A percentile compares a stretch with the other conserved stretches of the same genome.
Evolutionary conservation across 2,888 invertebrate species (phyloP).

Genomic region (Didymodactylos carnosus): DNA sequence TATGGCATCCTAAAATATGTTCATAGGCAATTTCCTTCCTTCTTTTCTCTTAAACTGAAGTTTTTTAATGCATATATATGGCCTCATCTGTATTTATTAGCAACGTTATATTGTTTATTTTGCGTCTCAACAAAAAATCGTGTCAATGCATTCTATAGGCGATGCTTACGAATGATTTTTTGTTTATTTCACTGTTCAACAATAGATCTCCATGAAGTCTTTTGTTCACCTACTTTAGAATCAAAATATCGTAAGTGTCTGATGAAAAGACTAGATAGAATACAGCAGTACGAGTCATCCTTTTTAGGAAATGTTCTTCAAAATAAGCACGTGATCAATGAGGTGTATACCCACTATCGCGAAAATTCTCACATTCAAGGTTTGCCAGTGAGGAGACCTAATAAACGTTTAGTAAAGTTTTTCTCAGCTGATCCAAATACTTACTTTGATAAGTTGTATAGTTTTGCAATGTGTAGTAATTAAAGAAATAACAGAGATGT

Average conservation of each 20-base stretch:
- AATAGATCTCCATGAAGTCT: background rate
- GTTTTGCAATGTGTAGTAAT: too few species aligned
- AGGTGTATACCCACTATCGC: background rate
- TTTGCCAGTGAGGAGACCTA: background rate
- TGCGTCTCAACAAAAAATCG: background rate
- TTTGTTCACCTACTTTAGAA: background rate
- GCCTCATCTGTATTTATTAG: background rate
- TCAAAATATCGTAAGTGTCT: background rate
- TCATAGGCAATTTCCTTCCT: background rate
- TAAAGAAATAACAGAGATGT: too few species aligned
- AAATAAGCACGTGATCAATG: background rate
- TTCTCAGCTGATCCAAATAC: background rate
- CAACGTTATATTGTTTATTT: background rate
- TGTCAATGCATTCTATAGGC: background rate
- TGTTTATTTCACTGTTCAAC: background rate
- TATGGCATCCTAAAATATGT: background rate
- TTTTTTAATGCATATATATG: background rate
- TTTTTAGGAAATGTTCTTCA: too few species aligned
- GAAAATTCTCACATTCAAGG: background rate
- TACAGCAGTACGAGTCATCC: background rate
- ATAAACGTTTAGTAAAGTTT: background rate
- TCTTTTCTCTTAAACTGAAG: background rate
- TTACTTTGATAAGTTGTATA: background rate
- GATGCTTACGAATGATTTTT: background rate
- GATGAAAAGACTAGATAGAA: background rate